Base-by-base conservation (phyloP, 92 coral and sea anemone species). In the Metridium senile region DNA sequence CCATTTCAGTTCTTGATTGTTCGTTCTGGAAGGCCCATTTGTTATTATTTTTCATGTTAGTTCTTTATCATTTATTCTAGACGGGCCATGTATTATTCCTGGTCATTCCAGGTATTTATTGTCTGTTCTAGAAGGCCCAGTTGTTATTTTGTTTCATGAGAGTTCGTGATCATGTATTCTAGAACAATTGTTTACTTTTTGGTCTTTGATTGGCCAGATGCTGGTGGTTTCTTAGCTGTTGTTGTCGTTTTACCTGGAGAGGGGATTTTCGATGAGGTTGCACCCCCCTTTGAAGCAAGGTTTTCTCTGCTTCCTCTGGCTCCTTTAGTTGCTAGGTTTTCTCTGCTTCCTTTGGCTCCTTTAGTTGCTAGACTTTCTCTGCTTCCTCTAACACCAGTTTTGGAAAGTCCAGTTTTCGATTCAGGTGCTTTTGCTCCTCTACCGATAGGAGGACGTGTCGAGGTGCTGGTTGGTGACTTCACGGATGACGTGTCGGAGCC, bases 401-500 rank as follows among this genome's bases (percentile, higher is more conserved):
- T 79, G 9, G 75, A 51, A n/a, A 67, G 72, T 26, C 76, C 66
- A 33, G 84, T 22, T 30, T 70, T 79, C 7, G 70, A 21, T 57
- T 57, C 84, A 4, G 84, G 34, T 26, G 84, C 1, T 27, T 57
- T 57, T 9, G 66, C 46, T 34, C 31, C 33, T 51, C 82, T 77
- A 1, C 82, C 75, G 8, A 68, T 43, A 10, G 76, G 76, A 53
- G 68, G 68, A 17, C 76, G 76, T 16, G 76, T 67, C 19, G 68
- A 23, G 1, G 84, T 30, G 26, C 62, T 66, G 9, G 84, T 68
- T 18, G 80, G 80, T 27, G 82, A 77, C 33, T 77, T 77, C 9
- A 47, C 9, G 27, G 66, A 56, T 27, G 76, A 78, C 27, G 82
- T 57, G 57, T 88, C 92, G 17, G 85, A 68, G 49, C 86, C 86